Evolutionary conservation across 2,797 vertebrate species (phyloP).

Genomic region (Podarcis lilfordi): DNA sequence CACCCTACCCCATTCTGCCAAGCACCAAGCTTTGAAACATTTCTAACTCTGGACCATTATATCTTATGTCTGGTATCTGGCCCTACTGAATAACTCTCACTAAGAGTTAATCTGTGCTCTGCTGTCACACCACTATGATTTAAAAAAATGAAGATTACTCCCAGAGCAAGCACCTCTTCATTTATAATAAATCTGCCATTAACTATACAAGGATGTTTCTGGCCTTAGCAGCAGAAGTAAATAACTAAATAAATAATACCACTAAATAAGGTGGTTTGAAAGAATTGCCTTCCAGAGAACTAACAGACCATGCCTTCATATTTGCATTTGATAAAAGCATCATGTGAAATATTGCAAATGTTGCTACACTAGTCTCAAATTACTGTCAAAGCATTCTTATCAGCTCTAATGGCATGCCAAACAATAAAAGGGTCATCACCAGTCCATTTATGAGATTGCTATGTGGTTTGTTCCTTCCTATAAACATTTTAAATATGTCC

Average conservation of each 20-base stretch:
- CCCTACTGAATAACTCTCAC: not conserved
- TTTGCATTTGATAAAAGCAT: not conserved
- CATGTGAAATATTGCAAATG: not conserved
- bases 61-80: not conserved
- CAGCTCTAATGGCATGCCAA: not conserved
- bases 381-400: not conserved
- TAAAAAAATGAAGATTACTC: not conserved
- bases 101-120: slow-evolving; percentile 6
- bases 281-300: not conserved
- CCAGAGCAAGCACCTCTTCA: not conserved
- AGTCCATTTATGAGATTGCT: not conserved
- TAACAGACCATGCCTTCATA: not conserved
- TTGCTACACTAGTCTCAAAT: not conserved
- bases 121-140: not conserved
- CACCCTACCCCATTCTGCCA: not conserved
- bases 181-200: not conserved
- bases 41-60: not conserved
- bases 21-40: not conserved
- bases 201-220: not conserved
- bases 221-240: not conserved
- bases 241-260: not conserved
- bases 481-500: not conserved
- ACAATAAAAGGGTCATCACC: not conserved
- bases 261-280: not conserved
- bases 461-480: not conserved